A percentile compares a stretch with the other conserved stretches of the same genome.
These are phyloP conservation scores for Anser brachyrhynchus DNA, from an alignment of 2,113 vertebrate species.

Conservation along the genomic window DNA sequence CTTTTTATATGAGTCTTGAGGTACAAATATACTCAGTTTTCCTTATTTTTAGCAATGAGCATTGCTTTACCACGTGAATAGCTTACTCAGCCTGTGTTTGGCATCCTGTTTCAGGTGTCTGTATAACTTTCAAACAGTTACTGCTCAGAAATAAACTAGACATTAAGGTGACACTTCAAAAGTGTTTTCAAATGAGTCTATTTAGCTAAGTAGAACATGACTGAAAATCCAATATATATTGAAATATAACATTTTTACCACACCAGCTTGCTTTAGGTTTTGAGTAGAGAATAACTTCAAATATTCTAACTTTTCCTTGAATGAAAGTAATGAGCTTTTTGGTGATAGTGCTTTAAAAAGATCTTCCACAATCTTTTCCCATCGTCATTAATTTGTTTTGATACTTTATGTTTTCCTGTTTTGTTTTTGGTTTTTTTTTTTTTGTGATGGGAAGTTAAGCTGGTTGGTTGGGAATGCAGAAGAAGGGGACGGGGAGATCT, in stretches of 20 bases:
- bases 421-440: no score
- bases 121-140: not conserved
- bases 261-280: not conserved
- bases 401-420: not conserved
- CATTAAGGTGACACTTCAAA: not conserved
- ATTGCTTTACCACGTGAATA: not conserved
- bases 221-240: not conserved
- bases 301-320: not conserved
- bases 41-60: not conserved
- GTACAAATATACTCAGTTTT: not conserved
- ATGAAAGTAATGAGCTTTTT: not conserved
- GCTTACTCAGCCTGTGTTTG: not conserved
- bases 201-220: not conserved
- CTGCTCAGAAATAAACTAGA: not conserved
- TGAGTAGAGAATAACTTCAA: not conserved
- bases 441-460: not conserved
- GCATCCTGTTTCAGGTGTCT: not conserved
- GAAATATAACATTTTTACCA: not conserved
- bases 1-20: not conserved
- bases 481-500: not conserved
- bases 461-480: not conserved
- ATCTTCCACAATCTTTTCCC: not conserved
- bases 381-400: slow-evolving; percentile 54
- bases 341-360: not conserved
- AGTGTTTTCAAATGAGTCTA: not conserved